phyloP scores from a whole-genome alignment of 2,797 vertebrate genomes.

The Tragopan temminckii region DNA sequence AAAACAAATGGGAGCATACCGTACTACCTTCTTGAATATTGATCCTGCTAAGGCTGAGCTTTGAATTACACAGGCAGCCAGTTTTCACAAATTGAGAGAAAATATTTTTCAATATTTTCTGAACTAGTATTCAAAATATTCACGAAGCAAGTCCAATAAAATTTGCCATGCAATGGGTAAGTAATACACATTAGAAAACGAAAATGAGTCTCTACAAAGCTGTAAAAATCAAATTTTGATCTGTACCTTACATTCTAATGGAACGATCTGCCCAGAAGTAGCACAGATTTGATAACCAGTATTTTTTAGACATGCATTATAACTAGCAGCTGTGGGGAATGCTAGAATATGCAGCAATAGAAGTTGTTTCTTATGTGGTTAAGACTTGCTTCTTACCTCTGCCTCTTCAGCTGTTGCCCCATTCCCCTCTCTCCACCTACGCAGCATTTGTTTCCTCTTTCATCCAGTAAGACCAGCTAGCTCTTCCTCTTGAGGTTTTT shows the following conservation, averaged over 20 bases:
- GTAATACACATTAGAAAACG: background rate
- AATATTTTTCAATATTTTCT: background rate
- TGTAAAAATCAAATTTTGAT: background rate
- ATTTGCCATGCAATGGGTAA: background rate
- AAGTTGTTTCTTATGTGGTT: background rate
- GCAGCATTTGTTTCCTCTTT: background rate
- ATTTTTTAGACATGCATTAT: background rate
- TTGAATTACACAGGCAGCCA: background rate
- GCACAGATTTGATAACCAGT: background rate
- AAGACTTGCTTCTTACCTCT: slow-evolving; percentile 45
- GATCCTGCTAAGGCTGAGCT: background rate
- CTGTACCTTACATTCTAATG: background rate
- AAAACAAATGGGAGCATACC: background rate
- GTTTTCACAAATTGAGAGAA: background rate
- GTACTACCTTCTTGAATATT: background rate
- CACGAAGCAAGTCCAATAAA: background rate
- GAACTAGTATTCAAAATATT: background rate
- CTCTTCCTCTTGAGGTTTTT: slow-evolving; percentile 42
- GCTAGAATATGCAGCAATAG: background rate
- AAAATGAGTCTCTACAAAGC: background rate
- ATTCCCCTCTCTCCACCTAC: slow-evolving; percentile 43
- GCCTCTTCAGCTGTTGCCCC: slow-evolving; percentile 52
- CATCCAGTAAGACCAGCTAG: slow-evolving; percentile 19
- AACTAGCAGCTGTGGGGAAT: background rate
- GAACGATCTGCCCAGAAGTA: background rate